phyloP scores from a whole-genome alignment of 2,797 vertebrate species.

The Streptopelia turtur region DNA sequence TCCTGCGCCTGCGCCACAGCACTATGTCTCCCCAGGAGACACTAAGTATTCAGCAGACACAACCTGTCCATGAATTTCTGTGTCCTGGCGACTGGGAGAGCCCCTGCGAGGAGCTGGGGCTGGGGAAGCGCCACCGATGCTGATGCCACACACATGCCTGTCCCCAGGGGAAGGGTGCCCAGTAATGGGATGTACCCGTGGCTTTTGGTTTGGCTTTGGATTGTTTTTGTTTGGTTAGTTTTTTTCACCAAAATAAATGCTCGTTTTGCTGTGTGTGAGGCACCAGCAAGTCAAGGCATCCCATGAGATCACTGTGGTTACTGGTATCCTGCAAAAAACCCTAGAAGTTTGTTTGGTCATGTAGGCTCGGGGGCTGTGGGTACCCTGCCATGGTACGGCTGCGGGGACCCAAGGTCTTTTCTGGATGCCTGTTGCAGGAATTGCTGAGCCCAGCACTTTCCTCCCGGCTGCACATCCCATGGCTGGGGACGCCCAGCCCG shows the following conservation, averaged over 20 bases:
- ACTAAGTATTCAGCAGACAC: rapidly evolving
- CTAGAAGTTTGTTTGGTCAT: background rate
- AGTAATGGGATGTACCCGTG: rapidly evolving
- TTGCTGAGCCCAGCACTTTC: background rate
- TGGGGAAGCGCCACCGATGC: rapidly evolving
- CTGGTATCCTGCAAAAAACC: background rate
- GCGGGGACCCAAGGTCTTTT: too few species aligned
- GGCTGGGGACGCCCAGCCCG: background rate
- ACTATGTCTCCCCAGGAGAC: background rate
- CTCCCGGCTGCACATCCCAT: rapidly evolving
- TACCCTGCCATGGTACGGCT: rapidly evolving
- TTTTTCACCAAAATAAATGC: background rate
- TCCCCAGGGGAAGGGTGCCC: background rate
- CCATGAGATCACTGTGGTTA: background rate
- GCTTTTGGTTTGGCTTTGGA: background rate
- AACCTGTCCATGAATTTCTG: rapidly evolving
- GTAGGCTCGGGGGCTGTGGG: background rate
- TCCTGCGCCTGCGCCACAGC: background rate
- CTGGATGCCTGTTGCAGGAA: background rate
- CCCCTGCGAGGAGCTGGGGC: background rate
- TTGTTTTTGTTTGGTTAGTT: too few species aligned
- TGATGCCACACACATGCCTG: rapidly evolving
- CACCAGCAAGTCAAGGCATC: background rate
- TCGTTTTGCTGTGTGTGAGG: background rate
- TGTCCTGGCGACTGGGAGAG: background rate